Base-by-base conservation (phyloP, 2,113 vertebrate species). In the Polyodon spathula region DNA sequence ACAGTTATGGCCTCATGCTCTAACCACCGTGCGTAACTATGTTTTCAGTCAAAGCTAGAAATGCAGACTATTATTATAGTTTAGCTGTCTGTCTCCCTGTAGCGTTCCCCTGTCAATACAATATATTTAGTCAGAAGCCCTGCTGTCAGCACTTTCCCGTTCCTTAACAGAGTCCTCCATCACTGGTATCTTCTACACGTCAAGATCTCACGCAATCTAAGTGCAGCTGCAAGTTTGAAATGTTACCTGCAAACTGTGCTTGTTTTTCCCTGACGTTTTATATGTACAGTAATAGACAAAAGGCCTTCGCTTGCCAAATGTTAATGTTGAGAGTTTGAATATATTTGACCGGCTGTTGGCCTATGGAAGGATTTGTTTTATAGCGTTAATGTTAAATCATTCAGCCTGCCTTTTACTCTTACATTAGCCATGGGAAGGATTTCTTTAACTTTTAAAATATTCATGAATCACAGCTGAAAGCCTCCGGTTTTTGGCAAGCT, bases 1-100 rank as follows among this genome's bases (percentile, higher is more conserved):
- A 6, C 16, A 15, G 59, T 40, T 8, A 27, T 16, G 53, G 56
- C 71, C 59, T 69, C 40, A 8, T 56, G 46, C 62, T 59, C 70
- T 75, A 74, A 73, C 60, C 46, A 50, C 57, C 62, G 5, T 66
- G 71, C 71, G 63, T 68, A 72, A 54, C 62, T 63, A 57, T 67
- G 63, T 69, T 72, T 73, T 63, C 64, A 59, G 10, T 60, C 38
- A 56, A 78, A 72, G 54, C 61, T 67, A 61, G 59, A 69, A 69
- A 44, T 51, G 37, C 43, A 60, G 59, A 40, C 61, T 66, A 56
- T 69, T 65, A 50, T 72, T 71, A 48, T 61, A 64, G 54, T 56
- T 57, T 38, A 62, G 60, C 38, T 15, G 44, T 57, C 50, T 14
- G 37, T 66, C 67, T 62, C 43, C 59, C 59, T 43, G 50, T 60